A percentile compares a stretch with the other conserved stretches of the same genome.
phyloP scores from a whole-genome alignment of 2,113 vertebrate genomes.

The Lagopus leucura region DNA sequence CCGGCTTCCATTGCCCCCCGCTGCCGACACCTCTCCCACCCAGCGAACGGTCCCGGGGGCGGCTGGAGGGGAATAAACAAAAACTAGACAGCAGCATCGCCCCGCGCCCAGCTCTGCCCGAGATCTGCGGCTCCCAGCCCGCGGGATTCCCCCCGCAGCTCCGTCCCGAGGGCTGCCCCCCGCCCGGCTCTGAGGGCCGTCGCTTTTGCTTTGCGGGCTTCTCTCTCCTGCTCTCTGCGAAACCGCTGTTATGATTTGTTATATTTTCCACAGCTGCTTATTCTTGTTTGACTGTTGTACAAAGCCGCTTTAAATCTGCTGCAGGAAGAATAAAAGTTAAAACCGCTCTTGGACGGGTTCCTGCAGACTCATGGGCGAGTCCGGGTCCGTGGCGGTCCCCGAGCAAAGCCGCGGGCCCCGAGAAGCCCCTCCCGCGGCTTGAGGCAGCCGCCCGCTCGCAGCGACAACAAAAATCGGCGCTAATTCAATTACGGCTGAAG shows the following conservation, averaged over 20 bases:
- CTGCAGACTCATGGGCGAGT: neutral
- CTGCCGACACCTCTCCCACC: neutral
- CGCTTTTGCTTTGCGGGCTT: neutral
- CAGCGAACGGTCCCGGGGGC: neutral
- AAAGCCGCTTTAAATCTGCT: conserved; percentile 60
- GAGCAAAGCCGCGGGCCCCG: neutral
- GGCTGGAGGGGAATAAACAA: neutral
- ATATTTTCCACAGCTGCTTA: conserved; percentile 65
- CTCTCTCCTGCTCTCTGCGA: neutral
- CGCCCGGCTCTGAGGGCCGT: neutral
- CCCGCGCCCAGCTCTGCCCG: neutral
- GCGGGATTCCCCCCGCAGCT: neutral
- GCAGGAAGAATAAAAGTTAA: conserved; percentile 46
- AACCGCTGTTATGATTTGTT: conserved; percentile 52
- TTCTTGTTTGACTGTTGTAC: conserved; percentile 44
- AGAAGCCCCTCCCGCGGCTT: neutral
- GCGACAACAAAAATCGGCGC: neutral
- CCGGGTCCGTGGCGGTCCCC: neutral
- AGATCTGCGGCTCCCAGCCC: neutral
- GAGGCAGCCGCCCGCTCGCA: neutral
- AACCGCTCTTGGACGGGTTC: neutral
- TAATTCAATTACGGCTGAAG: conserved; percentile 56
- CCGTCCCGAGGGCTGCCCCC: neutral
- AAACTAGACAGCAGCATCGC: neutral
- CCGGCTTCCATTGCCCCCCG: neutral